Percentiles rank a stretch among this genome's conserved stretches.
These are phyloP conservation scores for Cistogaster globosa DNA, from an alignment of 2,888 invertebrate species.

Conservation along the genomic window DNA sequence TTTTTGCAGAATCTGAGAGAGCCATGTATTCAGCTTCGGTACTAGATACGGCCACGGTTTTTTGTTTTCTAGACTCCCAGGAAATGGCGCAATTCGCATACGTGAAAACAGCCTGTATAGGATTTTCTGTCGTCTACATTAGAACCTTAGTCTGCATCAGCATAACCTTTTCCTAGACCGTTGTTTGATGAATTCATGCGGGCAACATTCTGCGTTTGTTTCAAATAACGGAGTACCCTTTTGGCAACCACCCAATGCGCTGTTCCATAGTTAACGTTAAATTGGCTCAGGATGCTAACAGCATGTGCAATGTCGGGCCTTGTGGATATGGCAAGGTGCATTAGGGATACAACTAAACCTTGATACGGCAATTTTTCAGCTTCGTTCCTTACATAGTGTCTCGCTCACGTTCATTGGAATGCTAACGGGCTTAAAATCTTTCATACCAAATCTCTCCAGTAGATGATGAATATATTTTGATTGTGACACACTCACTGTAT, in stretches of 20 bases:
- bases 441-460: constrained; percentile 48
- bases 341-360: constrained; percentile 56
- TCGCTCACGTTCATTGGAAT: no score
- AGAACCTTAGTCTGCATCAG: constrained; percentile 54
- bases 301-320: constrained; percentile 68
- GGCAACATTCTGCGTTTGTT: constrained; percentile 56
- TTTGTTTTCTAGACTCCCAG: no score
- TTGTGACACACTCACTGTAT: constrained; percentile 3
- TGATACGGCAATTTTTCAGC: constrained; percentile 57
- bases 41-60: no score
- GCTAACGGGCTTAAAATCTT: constrained; percentile 26
- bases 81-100: not conserved
- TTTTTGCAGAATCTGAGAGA: no score
- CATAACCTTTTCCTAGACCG: constrained; percentile 34
- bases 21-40: no score
- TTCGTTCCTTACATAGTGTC: no score
- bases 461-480: constrained; percentile 49
- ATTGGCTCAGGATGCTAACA: constrained; percentile 64
- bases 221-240: constrained; percentile 62
- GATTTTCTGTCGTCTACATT: constrained; percentile 55
- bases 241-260: constrained; percentile 67
- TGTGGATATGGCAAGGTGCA: constrained; percentile 69
- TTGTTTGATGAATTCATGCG: constrained; percentile 44
- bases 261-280: constrained; percentile 53
- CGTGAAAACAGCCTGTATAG: constrained; percentile 51